Percentiles rank a stretch among this genome's conserved stretches.
These are phyloP conservation scores for Neotoxoptera formosana DNA, from an alignment of 1,140 invertebrate genomes.

Conservation along the genomic window DNA sequence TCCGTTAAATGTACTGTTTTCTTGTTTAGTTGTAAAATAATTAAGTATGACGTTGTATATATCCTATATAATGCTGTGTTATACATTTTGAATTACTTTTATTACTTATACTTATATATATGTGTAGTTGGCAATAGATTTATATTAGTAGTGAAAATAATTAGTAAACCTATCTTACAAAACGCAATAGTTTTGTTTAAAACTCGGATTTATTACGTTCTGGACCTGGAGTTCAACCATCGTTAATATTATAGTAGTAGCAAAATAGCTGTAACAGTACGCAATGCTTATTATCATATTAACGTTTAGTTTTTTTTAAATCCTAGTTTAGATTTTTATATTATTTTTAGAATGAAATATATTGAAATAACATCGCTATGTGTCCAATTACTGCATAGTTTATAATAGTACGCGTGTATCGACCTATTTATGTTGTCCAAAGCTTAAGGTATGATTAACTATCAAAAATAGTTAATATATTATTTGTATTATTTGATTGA, in stretches of 20 bases:
- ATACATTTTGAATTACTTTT: neutral
- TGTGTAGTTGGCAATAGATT: neutral
- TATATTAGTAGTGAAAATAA: constrained; percentile 10
- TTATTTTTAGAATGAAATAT: neutral
- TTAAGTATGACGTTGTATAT: neutral
- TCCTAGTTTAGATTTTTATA: neutral
- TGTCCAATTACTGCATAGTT: neutral
- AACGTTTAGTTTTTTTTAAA: neutral
- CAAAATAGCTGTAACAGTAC: neutral
- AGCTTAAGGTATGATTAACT: neutral
- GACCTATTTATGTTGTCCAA: neutral
- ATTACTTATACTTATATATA: neutral
- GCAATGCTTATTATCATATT: neutral
- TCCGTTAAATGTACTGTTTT: neutral
- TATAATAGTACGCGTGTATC: neutral
- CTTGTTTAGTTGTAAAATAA: neutral
- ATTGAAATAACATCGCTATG: neutral
- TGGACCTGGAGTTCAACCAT: neutral
- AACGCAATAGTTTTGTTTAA: neutral
- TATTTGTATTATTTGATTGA: neutral
- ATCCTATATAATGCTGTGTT: neutral
- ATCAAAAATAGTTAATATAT: neutral
- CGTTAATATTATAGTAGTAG: neutral
- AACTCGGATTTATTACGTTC: constrained; percentile 1
- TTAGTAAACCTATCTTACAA: neutral